Evolutionary conservation across 2,888 invertebrate genomes (phyloP).

Genomic region (Stenurella melanura): DNA sequence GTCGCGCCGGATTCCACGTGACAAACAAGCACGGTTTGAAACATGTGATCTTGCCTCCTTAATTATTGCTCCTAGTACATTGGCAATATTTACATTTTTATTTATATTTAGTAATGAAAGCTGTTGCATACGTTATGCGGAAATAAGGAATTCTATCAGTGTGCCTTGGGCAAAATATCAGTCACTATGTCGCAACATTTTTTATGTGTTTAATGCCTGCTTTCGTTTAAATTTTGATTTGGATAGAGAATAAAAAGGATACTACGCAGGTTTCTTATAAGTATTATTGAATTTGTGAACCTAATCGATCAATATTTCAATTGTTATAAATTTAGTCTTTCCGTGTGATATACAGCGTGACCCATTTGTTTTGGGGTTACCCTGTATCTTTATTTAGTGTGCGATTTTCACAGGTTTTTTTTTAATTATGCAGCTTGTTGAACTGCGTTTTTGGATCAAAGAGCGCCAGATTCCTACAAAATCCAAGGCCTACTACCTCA

Average conservation of each 20-base stretch:
- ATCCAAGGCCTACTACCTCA: too few species aligned
- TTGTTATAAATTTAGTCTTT: too few species aligned
- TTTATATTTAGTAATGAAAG: conserved; percentile 31
- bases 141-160: conserved; percentile 31
- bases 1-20: conserved; percentile 59
- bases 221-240: conserved; percentile 14
- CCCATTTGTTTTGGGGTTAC: too few species aligned
- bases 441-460: too few species aligned
- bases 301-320: too few species aligned
- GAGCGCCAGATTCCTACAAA: too few species aligned
- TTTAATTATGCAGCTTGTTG: too few species aligned
- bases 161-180: conserved; percentile 1
- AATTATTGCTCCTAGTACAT: neutral
- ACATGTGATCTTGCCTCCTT: conserved; percentile 55
- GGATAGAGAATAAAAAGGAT: neutral
- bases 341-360: too few species aligned
- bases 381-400: too few species aligned
- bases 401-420: too few species aligned
- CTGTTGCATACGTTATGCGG: conserved; percentile 20
- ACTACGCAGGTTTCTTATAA: too few species aligned
- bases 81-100: conserved; percentile 27
- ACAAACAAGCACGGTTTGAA: conserved; percentile 57
- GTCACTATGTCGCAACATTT: neutral
- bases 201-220: neutral
- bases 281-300: too few species aligned